Percentiles rank a stretch among this genome's conserved stretches.
phyloP scores from a whole-genome alignment of 2,888 invertebrate species.

The Abrostola tripartita region DNA sequence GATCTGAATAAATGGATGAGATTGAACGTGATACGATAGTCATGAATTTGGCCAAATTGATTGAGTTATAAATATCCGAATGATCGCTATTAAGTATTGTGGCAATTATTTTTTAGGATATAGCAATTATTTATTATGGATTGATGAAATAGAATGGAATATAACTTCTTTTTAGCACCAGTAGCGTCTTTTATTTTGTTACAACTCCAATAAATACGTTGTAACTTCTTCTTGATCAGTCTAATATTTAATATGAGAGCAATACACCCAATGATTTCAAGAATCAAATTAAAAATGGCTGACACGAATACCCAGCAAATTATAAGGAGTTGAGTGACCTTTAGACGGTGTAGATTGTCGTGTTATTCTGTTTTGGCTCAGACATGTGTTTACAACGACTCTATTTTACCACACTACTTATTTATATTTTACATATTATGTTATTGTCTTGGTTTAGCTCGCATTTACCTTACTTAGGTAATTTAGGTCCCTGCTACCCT shows the following conservation, averaged over 20 bases:
- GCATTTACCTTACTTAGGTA: too few relatives aligned
- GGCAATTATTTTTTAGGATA: too few relatives aligned
- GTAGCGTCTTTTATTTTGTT: slow-evolving; percentile 19
- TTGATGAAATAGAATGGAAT: background rate
- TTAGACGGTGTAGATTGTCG: slow-evolving; percentile 32
- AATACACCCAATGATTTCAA: slow-evolving; percentile 27
- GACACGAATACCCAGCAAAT: slow-evolving; percentile 15
- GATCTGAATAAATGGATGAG: background rate
- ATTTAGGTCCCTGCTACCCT: too few relatives aligned
- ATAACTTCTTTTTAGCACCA: background rate
- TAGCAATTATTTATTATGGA: background rate
- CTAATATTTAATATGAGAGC: slow-evolving; percentile 33
- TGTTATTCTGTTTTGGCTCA: slow-evolving; percentile 36
- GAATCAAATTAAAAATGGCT: slow-evolving; percentile 45
- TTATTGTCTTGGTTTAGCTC: too few relatives aligned
- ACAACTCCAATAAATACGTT: slow-evolving; percentile 25
- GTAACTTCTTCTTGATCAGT: slow-evolving; percentile 36
- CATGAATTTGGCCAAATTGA: too few relatives aligned
- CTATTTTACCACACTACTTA: slow-evolving; percentile 7
- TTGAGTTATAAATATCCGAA: too few relatives aligned
- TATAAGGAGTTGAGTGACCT: slow-evolving; percentile 36
- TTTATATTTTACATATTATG: too few relatives aligned
- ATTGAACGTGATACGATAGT: too few relatives aligned
- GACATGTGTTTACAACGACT: slow-evolving; percentile 8
- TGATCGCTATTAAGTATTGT: too few relatives aligned